Conservation (phyloP, 23 tunicate genomes). For the Ciona savignyi region DNA sequence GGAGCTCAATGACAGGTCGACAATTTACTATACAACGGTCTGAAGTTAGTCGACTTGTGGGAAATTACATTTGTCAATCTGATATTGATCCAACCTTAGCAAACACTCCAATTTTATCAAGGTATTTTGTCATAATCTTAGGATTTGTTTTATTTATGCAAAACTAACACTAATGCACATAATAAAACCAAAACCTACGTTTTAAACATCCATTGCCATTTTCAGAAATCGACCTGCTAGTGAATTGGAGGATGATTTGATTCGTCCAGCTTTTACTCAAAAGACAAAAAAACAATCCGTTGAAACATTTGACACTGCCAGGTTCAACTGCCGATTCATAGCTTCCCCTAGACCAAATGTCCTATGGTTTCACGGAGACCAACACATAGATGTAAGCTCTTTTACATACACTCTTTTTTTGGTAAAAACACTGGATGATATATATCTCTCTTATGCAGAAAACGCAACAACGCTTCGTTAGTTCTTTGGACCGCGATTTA, state of each 20-base stretch:
- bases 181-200: no score
- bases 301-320: conserved; percentile 25
- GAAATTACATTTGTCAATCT: conserved; percentile 64
- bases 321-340: conserved; percentile 46
- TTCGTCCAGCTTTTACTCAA: conserved; percentile 69
- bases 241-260: conserved; percentile 36
- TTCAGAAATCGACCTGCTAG: conserved; percentile 3
- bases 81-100: conserved; percentile 62
- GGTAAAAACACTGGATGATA: not conserved
- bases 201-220: no score
- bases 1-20: conserved; percentile 67
- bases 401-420: no score
- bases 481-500: conserved; percentile 55
- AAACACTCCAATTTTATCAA: conserved; percentile 58
- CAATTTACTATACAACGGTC: conserved; percentile 65
- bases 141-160: no score
- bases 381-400: conserved; percentile 41
- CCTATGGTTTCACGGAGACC: conserved; percentile 52
- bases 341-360: conserved; percentile 80
- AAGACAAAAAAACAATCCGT: conserved; percentile 49
- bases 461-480: conserved; percentile 10
- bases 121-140: no score
- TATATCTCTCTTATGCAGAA: conserved; percentile 3
- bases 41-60: conserved; percentile 57
- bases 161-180: no score